Conservation (phyloP, 1,140 invertebrate species). For the Camponotus floridanus region DNA sequence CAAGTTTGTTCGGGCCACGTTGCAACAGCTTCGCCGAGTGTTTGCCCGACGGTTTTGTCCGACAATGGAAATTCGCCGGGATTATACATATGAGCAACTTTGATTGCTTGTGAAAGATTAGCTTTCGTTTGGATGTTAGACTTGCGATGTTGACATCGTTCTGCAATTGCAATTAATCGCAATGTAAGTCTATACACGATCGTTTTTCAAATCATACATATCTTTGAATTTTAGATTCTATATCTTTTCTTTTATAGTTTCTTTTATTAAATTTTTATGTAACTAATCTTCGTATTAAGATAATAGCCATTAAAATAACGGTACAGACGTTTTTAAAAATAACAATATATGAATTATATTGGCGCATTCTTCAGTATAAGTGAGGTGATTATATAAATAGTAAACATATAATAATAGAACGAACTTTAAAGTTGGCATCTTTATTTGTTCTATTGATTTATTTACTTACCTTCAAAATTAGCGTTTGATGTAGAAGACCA, state of each 20-base stretch:
- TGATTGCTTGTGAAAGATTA: neutral
- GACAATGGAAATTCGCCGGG: slow-evolving; percentile 87
- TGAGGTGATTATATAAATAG: neutral
- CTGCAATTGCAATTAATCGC: slow-evolving; percentile 33
- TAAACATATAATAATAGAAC: neutral
- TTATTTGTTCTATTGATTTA: slow-evolving; percentile 12
- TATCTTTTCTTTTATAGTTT: neutral
- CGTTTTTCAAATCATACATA: neutral
- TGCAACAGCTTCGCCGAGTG: slow-evolving; percentile 87
- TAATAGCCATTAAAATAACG: neutral
- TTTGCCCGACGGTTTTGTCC: slow-evolving; percentile 88
- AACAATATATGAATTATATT: neutral
- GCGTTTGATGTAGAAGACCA: neutral
- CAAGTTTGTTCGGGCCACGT: slow-evolving; percentile 88
- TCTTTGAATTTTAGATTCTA: neutral
- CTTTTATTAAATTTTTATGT: too few species aligned
- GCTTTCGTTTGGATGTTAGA: neutral
- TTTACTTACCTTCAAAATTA: slow-evolving; percentile 28
- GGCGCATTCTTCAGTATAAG: neutral
- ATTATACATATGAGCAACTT: slow-evolving; percentile 80
- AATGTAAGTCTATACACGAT: neutral
- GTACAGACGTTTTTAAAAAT: too few species aligned
- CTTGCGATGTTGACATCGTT: neutral
- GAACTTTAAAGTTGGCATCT: neutral
- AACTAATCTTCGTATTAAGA: neutral